Evolutionary conservation across 2,113 vertebrate genomes (phyloP), one percentile per base, ranked within the genome.

Genomic region (Coryphaenoides rupestris): DNA sequence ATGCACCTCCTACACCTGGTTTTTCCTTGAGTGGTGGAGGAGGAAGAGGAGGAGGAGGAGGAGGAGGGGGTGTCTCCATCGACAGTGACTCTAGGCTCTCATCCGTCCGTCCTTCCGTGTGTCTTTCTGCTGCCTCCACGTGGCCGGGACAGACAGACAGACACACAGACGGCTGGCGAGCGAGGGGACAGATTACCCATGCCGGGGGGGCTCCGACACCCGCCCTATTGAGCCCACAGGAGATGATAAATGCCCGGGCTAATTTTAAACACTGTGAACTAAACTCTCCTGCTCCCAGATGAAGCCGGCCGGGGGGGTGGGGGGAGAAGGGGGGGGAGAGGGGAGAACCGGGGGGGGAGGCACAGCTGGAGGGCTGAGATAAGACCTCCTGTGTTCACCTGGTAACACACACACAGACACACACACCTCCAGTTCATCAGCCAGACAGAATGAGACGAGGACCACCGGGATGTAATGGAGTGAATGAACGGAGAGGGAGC

Each of bases 181-280:
- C 60, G 49, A 49, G 59, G 75, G 85, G 85, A 90, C 75, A 73
- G 79, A 89, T 85, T 74, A 74, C 78, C 73, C 58, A 65, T 73
- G 75, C 84, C 78, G 73, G 56, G 58, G 61, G 33, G 33, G 33
- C 60, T 58, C 71, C 66, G 82, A 80, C 83, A 83, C 72, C 72
- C 57, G 74, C 60, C 75, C 33, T 70, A 79, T 82, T 83, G 85
- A 85, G 72, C 70, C 64, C 45, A 53, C 55, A 67, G 85, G 80
- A 86, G 82, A 84, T 87, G 86, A 91, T 90, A 78, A 73, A 92
- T 89, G 83, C 72, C 60, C 10, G 19, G 68, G 81, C 88, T 90
- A 88, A 90, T 89, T 90, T 90, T 89, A 89, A 88, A 90, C 80
- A 76, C 77, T 60, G 40, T 85, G 78, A 88, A 86, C 86, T 86